Evolutionary conservation across 2,113 vertebrate genomes (phyloP), one percentile per base, ranked within the genome.

Genomic region (Calidris pugnax): DNA sequence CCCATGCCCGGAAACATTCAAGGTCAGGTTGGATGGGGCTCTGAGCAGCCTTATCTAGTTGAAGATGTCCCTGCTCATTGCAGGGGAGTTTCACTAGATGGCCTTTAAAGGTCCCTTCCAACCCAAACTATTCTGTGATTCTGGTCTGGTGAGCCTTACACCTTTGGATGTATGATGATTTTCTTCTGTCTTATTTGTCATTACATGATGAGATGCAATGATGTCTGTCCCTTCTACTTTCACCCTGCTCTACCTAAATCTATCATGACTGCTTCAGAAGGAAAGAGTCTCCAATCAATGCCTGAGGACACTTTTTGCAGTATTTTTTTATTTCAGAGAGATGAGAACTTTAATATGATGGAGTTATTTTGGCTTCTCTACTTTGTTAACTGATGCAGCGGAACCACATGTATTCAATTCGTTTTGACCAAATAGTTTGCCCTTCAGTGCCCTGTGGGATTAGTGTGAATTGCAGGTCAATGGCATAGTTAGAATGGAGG

Each of bases 231-330:
- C 39, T 32, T 51, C 43, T 37, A 2, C 37, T n/a, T 76, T 69
- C 8, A 24, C 24, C 48, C 39, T 53, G 10, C 14, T 63, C 11
- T 24, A 17, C 37, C n/a, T n/a, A 24, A 55, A 48, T 3, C 43
- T 24, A 10, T 26, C 2, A 0, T 7, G 28, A 55, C 9, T 37
- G 15, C 43, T 75, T 59, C 24, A 39, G 28, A 69, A 67, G 53
- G 23, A 53, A 53, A 11, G 27, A 5, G 4, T 60, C 23, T 51
- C 35, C 0, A 0, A 1, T 30, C 1, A 6, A 27, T 47, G 27
- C 39, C 53, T 27, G 48, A 86, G 35, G 48, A 47, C 43, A 47
- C 7, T 57, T 95, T 74, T 60, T 60, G 26, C 15, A 47, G 21
- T 53, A 23, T 2, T 47, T 57, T 84, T 75, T 88, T 76, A 19